These are phyloP conservation scores for Calliscelio sp. DNA, from an alignment of 2,888 invertebrate species.

Conservation along the genomic window DNA sequence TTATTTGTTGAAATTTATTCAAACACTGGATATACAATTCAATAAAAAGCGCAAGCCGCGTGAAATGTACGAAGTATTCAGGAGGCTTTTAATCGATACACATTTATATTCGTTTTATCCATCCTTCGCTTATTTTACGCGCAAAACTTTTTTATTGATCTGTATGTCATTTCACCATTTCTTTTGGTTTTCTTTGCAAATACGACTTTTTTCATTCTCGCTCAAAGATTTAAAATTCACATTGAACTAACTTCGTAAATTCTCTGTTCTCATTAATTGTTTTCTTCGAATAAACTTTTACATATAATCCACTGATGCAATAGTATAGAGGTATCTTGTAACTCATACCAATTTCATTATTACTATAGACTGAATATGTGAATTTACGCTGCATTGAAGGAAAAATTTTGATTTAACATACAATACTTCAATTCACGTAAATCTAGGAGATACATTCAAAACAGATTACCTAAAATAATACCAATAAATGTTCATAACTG, in stretches of 20 bases:
- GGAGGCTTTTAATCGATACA: slow-evolving; percentile 45
- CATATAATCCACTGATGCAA: no score
- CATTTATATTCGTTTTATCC: slow-evolving; percentile 51
- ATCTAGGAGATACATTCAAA: no score
- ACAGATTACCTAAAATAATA: no score
- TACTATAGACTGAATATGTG: no score
- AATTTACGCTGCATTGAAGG: no score
- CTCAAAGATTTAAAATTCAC: not conserved
- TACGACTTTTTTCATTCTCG: slow-evolving; percentile 15
- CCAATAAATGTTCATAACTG: no score
- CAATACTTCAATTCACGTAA: no score
- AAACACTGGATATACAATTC: slow-evolving; percentile 37
- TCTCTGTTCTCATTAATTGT: slow-evolving; percentile 26
- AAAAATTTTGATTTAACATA: no score
- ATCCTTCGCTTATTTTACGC: slow-evolving; percentile 23
- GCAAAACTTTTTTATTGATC: slow-evolving; percentile 39
- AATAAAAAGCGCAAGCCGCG: slow-evolving; percentile 31
- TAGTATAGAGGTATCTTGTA: no score
- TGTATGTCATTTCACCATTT: slow-evolving; percentile 28
- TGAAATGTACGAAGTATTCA: slow-evolving; percentile 23
- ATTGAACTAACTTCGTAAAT: slow-evolving; percentile 25
- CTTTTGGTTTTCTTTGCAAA: slow-evolving; percentile 19
- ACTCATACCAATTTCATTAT: no score
- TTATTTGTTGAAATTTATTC: slow-evolving; percentile 30
- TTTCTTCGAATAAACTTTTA: slow-evolving; percentile 26